A percentile compares a stretch with the other conserved stretches of the same genome.
Conservation (phyloP, 64 coral and sea anemone species). For the Astreopora myriophthalma region DNA sequence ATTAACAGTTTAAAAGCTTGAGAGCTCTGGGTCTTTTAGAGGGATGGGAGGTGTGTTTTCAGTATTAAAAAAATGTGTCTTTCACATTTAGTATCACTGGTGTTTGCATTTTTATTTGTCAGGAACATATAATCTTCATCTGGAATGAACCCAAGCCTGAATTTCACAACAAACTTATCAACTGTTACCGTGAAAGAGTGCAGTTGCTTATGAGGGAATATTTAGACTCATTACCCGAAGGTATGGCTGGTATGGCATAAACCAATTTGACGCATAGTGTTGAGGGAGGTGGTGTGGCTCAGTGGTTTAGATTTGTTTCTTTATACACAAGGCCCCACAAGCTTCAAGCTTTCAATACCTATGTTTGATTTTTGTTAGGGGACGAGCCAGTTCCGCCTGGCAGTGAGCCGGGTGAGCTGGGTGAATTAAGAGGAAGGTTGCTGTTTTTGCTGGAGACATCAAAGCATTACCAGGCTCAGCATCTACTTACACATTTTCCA, state of each 20-base stretch:
- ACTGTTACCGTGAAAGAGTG: conserved; percentile 94
- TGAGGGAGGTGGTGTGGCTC: too few relatives aligned
- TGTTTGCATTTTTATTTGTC: background rate
- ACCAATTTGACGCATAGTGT: background rate
- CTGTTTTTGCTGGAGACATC: conserved; percentile 90
- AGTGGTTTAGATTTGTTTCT: too few relatives aligned
- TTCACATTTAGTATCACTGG: background rate
- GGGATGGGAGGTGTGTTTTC: too few relatives aligned
- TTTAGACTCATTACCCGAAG: conserved; percentile 77
- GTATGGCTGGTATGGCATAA: conserved; percentile 7
- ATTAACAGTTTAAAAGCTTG: too few relatives aligned
- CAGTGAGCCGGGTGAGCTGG: conserved; percentile 93
- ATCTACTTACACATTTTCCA: conserved; percentile 93
- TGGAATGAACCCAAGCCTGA: conserved; percentile 78
- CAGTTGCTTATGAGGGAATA: conserved; percentile 84
- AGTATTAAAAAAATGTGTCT: background rate
- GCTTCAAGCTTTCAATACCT: too few relatives aligned
- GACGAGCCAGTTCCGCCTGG: conserved; percentile 81
- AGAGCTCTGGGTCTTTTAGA: too few relatives aligned
- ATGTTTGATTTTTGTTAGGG: conserved; percentile 35
- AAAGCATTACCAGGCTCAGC: conserved; percentile 93
- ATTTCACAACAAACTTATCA: conserved; percentile 96
- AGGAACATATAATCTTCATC: conserved; percentile 95
- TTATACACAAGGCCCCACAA: too few relatives aligned
- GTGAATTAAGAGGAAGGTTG: conserved; percentile 79